Percentiles rank a stretch among this genome's conserved stretches.
These are phyloP conservation scores for Athene cunicularia DNA, from an alignment of 2,113 vertebrate species.

Conservation along the genomic window DNA sequence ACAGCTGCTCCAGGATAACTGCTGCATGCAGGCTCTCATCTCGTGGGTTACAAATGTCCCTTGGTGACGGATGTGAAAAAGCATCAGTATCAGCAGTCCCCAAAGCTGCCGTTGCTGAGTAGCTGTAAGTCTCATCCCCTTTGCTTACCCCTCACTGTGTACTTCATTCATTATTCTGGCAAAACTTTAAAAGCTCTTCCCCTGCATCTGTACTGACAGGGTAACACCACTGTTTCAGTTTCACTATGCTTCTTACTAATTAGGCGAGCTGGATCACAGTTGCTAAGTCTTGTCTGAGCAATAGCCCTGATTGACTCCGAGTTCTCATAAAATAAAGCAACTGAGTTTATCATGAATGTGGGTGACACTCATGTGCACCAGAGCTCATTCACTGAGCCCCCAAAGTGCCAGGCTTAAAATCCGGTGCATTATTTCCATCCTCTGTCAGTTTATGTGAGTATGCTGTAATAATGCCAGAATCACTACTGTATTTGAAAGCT, in stretches of 20 bases:
- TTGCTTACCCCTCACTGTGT: not conserved
- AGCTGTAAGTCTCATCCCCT: not conserved
- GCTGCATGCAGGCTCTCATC: not conserved
- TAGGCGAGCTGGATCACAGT: not conserved
- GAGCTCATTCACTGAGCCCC: accelerated
- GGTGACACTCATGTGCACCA: not conserved
- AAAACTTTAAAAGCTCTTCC: not conserved
- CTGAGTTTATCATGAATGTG: not conserved
- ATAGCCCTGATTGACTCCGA: not conserved
- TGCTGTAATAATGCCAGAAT: not conserved
- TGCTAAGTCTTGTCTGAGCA: not conserved
- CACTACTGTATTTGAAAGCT: not conserved
- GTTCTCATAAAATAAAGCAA: not conserved
- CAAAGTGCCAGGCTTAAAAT: not conserved
- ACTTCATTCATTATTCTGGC: not conserved
- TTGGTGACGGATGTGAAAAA: not conserved
- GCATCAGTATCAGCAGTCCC: not conserved
- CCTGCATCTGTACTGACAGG: not conserved
- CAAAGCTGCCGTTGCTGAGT: not conserved
- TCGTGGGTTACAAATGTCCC: not conserved
- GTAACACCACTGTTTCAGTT: not conserved
- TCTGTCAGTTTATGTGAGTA: not conserved
- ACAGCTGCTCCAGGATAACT: not conserved
- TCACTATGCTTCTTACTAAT: not conserved
- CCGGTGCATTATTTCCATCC: not conserved